Evolutionary conservation across 2,113 vertebrate genomes (phyloP), one percentile per base, ranked within the genome.

Genomic region (Bufo gargarizans): DNA sequence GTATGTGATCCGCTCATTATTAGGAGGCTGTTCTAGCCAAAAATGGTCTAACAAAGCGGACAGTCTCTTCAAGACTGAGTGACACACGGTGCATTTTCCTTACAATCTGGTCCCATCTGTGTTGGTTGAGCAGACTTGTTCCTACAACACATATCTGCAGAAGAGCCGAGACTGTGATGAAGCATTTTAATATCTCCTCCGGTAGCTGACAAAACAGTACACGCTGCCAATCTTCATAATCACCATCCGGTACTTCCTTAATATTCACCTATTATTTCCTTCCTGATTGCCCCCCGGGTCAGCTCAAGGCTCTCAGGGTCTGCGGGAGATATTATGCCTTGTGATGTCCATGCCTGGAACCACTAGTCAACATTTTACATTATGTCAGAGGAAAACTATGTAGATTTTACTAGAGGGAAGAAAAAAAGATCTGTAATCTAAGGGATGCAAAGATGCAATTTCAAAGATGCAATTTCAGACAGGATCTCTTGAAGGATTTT

Each of bases 161-260:
- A 17, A 55, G 45, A 79, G 45, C 47, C 7, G 61, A 69, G 61
- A 20, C 49, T 79, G 59, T 86, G 85, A 86, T 86, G 56, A 79
- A 80, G 85, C 58, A 79, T 79, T 86, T 86, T 79, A 79, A 78
- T 86, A 86, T 84, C 82, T 79, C 76, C 76, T 86, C 72, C 77
- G 56, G 59, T 69, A 69, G 69, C 69, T 86, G 76, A 86, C 85
- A 79, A 45, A 86, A 50, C n/a, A 47, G 61, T 45, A n/a, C 76
- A 80, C 74, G 6, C 61, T 55, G 85, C 85, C 43, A 63, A 78
- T 86, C 72, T 86, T 74, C 85, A 78, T 86, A 86, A 86, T 86
- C 58, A 0, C 59, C 45, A 20, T 65, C 45, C 85, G 43, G 17
- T 53, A 19, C 45, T 59, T 63, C 22, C 43, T 86, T 77, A 65